Base-by-base conservation (phyloP, 2,113 vertebrate genomes). In the Sylvicapra grimmia region DNA sequence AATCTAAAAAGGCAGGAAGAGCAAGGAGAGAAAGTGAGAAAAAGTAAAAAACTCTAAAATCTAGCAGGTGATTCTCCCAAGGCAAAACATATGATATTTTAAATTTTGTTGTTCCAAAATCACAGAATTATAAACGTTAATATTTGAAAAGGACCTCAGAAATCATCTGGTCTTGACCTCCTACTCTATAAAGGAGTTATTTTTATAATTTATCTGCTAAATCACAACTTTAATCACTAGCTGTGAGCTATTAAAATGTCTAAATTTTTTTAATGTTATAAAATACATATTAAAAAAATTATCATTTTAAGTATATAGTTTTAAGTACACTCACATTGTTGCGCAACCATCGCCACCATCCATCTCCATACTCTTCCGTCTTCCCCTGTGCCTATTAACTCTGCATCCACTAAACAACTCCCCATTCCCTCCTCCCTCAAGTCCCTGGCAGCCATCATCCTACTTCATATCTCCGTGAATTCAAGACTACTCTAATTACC, bases 91-190 rank as follows among this genome's bases (percentile, higher is more conserved):
- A 61, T 12, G 56, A 4, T n/a, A 85, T 49, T 89, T 83, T 79
- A 65, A 44, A 77, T 44, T 77, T 15, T 77, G 40, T 27, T 77
- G 23, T 25, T 40, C 19, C 11, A 77, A 77, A 77, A 77, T 44
- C 36, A 77, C 40, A 44, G 23, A 77, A 77, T 44, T 77, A 14
- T 27, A 44, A 40, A 77, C 12, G 14, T 77, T 77, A 59, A 49
- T 88, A 89, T 53, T 83, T 90, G 54, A 89, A 94, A 96, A 91
- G 29, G 33, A 96, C 12, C 47, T 83, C 77, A 94, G 75, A 95
- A 96, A 89, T 91, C 68, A 94, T 31, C 85, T 91, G 33, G 56
- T 92, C 56, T 61, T 93, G 49, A 75, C 94, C 23, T 53, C 40
- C 49, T 90, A 94, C 8, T 27, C 56, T 68, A 87, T 29, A 92